A percentile compares a stretch with the other conserved stretches of the same genome.
phyloP scores from a whole-genome alignment of 2,113 vertebrate genomes.

The Lophochroa leadbeateri region DNA sequence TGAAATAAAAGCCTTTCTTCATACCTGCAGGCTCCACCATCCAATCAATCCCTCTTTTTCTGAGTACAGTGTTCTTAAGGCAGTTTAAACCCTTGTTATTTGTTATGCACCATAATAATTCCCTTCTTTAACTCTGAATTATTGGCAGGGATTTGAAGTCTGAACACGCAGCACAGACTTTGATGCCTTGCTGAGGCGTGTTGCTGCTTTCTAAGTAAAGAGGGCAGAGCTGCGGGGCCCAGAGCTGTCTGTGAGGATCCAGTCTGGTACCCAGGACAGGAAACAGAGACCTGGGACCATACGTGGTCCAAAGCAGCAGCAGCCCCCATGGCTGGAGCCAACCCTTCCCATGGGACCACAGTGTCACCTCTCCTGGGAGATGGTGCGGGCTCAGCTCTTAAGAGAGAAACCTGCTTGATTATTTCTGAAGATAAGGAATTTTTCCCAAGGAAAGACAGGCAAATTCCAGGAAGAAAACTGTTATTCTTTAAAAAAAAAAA shows the following conservation, averaged over 20 bases:
- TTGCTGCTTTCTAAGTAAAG: neutral
- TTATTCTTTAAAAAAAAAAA: neutral
- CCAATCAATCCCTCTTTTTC: slow-evolving; percentile 32
- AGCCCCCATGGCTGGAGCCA: accelerated
- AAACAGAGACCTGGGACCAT: neutral
- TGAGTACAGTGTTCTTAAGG: slow-evolving; percentile 33
- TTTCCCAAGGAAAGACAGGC: neutral
- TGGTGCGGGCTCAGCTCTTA: neutral
- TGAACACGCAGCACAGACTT: slow-evolving; percentile 17
- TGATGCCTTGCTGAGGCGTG: slow-evolving; percentile 1
- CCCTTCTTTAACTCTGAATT: slow-evolving; percentile 21
- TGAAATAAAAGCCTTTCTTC: neutral
- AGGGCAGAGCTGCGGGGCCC: neutral
- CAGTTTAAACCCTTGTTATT: slow-evolving; percentile 41
- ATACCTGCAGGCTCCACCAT: neutral
- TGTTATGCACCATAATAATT: slow-evolving; percentile 49
- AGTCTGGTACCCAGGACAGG: neutral
- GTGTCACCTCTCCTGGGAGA: neutral
- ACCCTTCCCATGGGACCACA: neutral
- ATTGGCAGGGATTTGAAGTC: slow-evolving; percentile 55
- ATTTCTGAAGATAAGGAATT: neutral
- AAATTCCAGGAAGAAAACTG: neutral
- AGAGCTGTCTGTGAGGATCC: neutral
- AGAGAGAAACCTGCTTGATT: neutral
- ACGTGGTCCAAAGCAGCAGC: neutral